Base-by-base conservation (phyloP, 2,888 invertebrate species). In the Lumbricus terrestris region DNA sequence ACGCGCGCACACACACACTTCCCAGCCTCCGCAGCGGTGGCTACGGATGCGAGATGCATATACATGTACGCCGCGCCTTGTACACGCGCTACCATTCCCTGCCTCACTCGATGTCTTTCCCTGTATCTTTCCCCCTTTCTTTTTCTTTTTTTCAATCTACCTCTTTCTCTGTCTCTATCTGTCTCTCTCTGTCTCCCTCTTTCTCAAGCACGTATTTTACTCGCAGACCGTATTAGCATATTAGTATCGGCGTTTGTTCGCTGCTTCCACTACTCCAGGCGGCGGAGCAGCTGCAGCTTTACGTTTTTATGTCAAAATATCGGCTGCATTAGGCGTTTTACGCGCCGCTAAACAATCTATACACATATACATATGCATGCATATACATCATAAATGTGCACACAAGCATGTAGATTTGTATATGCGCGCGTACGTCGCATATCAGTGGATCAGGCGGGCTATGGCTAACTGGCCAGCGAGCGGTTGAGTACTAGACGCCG, bases 11-110 rank as follows among this genome's bases (percentile, higher is more conserved):
- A 34, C 35, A 34, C 83, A 15, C n/a, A n/a, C n/a, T n/a, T n/a
- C n/a, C n/a, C 83, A 1, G 4, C 35, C 6, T 3, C 69, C 29
- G 4, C 69, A 3, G 69, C 69, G 0, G 69, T 23, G 1, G 47
- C 69, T n/a, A 69, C 69, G 69, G 69, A 69, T 69, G 69, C n/a
- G 69, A 69, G 69, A n/a, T 69, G 69, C 69, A n/a, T n/a, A n/a
- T n/a, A n/a, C n/a, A n/a, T n/a, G n/a, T 69, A 69, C 69, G 69
- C 69, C 69, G 69, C 69, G 69, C 69, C 69, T 69, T 8, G 69
- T 69, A 69, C 69, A 69, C 69, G n/a, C 69, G 29, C 29, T 69
- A 69, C 69, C 29, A n/a, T n/a, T n/a, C 69, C 47, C 2, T 54
- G 47, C 47, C 47, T 47, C 47, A 16, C 47, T 47, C 47, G 4